These are phyloP conservation scores for Hippocampus comes DNA, from an alignment of 2,113 vertebrate species.

Conservation along the genomic window DNA sequence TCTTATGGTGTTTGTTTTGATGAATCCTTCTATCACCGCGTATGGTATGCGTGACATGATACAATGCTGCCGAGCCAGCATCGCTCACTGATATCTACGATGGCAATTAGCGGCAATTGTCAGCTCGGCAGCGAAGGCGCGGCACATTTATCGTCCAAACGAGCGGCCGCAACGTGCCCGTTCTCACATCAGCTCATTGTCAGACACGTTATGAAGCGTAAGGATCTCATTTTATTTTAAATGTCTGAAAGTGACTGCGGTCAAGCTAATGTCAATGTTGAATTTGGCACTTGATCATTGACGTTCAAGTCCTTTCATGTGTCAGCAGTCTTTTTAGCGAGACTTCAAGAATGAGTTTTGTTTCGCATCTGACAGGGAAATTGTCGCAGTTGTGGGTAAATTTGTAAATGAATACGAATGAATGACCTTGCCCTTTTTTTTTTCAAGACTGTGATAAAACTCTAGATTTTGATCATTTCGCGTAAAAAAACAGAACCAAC, in stretches of 20 bases:
- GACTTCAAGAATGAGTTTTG: neutral
- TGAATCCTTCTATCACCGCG: neutral
- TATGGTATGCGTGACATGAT: neutral
- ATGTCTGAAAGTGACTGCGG: neutral
- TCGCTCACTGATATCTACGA: neutral
- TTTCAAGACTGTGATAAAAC: too few relatives aligned
- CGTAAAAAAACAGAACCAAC: neutral
- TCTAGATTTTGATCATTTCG: too few relatives aligned
- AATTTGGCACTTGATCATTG: neutral
- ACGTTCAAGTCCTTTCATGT: neutral
- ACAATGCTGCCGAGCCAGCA: neutral
- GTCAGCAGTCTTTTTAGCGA: neutral
- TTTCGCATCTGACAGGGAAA: neutral
- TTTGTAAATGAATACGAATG: neutral
- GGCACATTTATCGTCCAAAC: neutral
- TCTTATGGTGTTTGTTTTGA: neutral
- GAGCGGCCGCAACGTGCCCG: neutral
- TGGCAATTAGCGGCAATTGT: conserved; percentile 4
- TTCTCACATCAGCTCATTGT: neutral
- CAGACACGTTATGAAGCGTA: neutral
- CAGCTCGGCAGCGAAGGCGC: neutral
- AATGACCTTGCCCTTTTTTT: too few relatives aligned
- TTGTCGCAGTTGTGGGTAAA: neutral
- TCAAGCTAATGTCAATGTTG: neutral
- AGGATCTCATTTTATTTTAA: neutral